phyloP scores from a whole-genome alignment of 2,888 invertebrate species.

The Ennomos fuscantarius region DNA sequence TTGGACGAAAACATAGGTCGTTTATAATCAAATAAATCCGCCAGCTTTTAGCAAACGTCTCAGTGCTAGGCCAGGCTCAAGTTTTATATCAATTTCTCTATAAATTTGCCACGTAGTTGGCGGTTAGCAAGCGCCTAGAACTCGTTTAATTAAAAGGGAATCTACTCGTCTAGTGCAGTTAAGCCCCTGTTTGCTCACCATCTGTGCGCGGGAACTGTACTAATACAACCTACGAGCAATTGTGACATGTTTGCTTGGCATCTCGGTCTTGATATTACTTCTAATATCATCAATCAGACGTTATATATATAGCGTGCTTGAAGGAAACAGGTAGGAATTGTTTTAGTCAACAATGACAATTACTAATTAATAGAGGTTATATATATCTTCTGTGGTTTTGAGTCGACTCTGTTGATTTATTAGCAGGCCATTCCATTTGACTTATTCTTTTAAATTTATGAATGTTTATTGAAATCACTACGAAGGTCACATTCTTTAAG shows the following conservation, averaged over 20 bases:
- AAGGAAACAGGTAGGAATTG: too few relatives aligned
- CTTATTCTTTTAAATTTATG: too few relatives aligned
- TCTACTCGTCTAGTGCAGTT: constrained; percentile 69
- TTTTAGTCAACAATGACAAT: too few relatives aligned
- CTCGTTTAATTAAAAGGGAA: constrained; percentile 78
- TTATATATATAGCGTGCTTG: too few relatives aligned
- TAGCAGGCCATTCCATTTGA: too few relatives aligned
- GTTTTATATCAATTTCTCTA: constrained; percentile 44
- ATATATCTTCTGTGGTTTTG: too few relatives aligned
- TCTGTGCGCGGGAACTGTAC: constrained; percentile 55
- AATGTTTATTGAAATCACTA: too few relatives aligned
- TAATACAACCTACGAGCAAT: constrained; percentile 45
- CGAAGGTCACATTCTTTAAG: too few relatives aligned
- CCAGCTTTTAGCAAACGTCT: constrained; percentile 5
- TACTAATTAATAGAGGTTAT: too few relatives aligned
- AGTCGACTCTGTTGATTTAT: too few relatives aligned
- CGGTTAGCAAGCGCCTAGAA: constrained; percentile 52
- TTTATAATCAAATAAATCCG: not conserved
- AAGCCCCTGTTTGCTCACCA: constrained; percentile 70
- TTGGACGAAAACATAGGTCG: too few relatives aligned
- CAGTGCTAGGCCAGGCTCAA: constrained; percentile 2
- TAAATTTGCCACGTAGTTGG: constrained; percentile 49
- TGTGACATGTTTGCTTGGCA: constrained; percentile 4
- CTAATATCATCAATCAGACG: not conserved
- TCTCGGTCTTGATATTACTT: not conserved